phyloP scores from a whole-genome alignment of 2,113 vertebrate species.

The Plestiodon gilberti region DNA sequence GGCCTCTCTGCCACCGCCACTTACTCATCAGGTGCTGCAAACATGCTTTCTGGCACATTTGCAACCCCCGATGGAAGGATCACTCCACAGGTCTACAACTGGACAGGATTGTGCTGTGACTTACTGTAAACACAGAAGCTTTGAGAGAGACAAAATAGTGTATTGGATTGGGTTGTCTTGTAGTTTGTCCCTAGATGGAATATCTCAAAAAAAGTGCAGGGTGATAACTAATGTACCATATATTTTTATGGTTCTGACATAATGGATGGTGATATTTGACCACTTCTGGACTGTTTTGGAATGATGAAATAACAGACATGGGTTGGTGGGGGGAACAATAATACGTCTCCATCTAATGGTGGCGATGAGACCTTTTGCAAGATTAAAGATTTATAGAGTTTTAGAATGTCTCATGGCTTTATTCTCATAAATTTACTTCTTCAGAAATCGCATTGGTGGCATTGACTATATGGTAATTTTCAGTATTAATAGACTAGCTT shows the following conservation, averaged over 20 bases:
- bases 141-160: neutral
- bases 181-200: neutral
- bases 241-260: neutral
- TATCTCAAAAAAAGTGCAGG: neutral
- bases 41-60: too few species aligned
- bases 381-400: neutral
- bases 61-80: too few species aligned
- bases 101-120: too few species aligned
- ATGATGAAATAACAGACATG: neutral
- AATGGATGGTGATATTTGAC: neutral
- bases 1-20: too few species aligned
- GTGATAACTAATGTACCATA: neutral
- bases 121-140: too few species aligned
- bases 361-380: neutral
- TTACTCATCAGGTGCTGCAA: too few species aligned
- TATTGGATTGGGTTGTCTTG: neutral
- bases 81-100: too few species aligned
- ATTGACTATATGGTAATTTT: neutral
- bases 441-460: neutral
- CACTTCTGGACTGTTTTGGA: neutral
- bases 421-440: neutral
- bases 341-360: neutral
- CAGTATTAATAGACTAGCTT: neutral
- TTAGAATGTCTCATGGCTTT: neutral
- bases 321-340: neutral